A percentile compares a stretch with the other conserved stretches of the same genome.
phyloP scores from a whole-genome alignment of 1,140 invertebrate genomes.

The Andricus grossulariae region DNA sequence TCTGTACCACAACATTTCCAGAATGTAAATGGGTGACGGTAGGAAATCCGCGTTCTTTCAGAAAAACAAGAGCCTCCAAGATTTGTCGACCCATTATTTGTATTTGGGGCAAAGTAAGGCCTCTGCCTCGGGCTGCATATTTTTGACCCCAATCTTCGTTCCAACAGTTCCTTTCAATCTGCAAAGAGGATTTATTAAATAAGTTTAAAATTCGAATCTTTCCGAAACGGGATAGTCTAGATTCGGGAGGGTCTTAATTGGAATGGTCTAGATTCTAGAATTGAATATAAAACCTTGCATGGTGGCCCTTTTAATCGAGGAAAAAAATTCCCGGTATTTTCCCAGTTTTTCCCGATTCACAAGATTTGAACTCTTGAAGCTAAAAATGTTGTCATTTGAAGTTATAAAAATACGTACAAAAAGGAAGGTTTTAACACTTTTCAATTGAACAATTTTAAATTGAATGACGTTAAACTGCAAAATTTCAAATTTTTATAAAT shows the following conservation, averaged over 20 bases:
- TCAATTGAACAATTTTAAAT: no score
- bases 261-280: background rate
- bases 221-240: slow-evolving; percentile 18
- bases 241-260: no score
- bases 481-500: no score
- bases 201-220: background rate
- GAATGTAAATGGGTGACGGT: slow-evolving; percentile 90
- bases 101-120: slow-evolving; percentile 85
- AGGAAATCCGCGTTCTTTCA: slow-evolving; percentile 92
- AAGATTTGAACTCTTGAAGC: no score
- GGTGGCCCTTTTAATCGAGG: no score
- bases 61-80: slow-evolving; percentile 89
- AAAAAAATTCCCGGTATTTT: no score
- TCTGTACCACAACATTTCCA: slow-evolving; percentile 93
- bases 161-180: slow-evolving; percentile 78
- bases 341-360: no score
- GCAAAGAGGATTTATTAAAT: slow-evolving; percentile 21
- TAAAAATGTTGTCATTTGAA: no score
- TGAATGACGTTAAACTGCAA: no score
- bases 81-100: slow-evolving; percentile 92
- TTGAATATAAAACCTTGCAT: no score
- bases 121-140: slow-evolving; percentile 81
- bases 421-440: no score
- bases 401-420: no score
- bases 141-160: slow-evolving; percentile 84